Evolutionary conservation across 1,140 invertebrate species (phyloP), one percentile per base, ranked within the genome.

Genomic region (Homarus americanus): DNA sequence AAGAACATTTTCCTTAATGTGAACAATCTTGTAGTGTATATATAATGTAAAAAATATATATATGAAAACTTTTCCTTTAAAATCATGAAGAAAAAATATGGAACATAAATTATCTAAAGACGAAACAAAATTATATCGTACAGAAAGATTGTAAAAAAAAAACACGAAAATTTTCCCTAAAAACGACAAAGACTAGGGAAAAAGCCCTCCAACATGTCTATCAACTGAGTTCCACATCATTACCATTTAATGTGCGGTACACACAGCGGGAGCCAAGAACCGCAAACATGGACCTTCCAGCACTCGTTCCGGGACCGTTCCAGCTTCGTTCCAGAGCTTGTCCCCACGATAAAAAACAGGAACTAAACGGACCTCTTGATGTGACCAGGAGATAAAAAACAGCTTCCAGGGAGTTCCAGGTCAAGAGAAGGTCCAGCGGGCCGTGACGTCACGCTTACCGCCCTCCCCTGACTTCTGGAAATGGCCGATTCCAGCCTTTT

Each of bases 211-310:
- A 49, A 73, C 82, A 41, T 41, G 82, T 85, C 66, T 49, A 73
- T 85, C 82, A 73, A 73, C 24, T 49, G n/a, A 85, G 66, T 85
- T 85, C 82, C 82, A 85, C 63, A 72, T 85, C 82, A 85, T 85
- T 85, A 73, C 82, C 82, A 85, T 41, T 63, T 87, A 78, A 53
- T 63, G 85, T n/a, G 5, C 10, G 49, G 9, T 17, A 17, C 32
- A 36, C n/a, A 24, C 17, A 36, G 44, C 49, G 49, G 34, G 82
- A 24, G 58, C 17, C 24, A 36, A 85, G 17, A 72, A 85, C 82
- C 82, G 38, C 82, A 85, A 85, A 85, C 40, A 85, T 20, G 82
- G 40, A n/a, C 79, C 44, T 32, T 36, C 34, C 79, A 3, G 15
- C 28, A 38, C 44, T 12, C 44, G 4, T 49, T 49, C 63, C 80